Conservation (phyloP, 2,888 invertebrate species). For the Kryphioiulus occultus region DNA sequence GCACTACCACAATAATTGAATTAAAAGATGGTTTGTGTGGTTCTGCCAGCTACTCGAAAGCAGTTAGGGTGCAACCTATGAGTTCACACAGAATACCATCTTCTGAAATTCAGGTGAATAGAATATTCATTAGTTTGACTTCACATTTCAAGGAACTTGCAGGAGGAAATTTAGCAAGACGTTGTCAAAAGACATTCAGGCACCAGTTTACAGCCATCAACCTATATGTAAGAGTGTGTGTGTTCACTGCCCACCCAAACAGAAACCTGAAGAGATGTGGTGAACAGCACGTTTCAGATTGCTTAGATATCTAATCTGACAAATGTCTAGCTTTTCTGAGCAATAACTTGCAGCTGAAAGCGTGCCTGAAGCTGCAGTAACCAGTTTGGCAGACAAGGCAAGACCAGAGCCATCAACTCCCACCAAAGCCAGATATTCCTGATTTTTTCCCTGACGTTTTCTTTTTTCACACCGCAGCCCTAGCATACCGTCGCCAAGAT, state of each 20-base stretch:
- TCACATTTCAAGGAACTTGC: neutral
- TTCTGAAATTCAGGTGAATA: too few relatives aligned
- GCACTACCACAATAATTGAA: too few relatives aligned
- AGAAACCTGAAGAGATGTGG: neutral
- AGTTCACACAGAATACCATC: too few relatives aligned
- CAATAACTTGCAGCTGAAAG: neutral
- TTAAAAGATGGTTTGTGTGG: too few relatives aligned
- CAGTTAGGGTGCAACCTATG: too few relatives aligned
- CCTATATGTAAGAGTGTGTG: neutral
- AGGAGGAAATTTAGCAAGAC: neutral
- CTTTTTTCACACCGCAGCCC: neutral
- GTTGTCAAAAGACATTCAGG: neutral
- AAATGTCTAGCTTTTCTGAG: neutral
- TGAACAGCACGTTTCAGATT: neutral
- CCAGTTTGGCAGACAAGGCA: neutral
- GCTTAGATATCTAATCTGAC: neutral
- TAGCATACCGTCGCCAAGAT: neutral
- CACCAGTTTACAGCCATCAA: neutral
- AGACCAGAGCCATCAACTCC: neutral
- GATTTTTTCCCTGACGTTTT: neutral
- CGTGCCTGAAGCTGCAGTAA: neutral
- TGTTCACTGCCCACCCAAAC: neutral
- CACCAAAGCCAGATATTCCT: neutral
- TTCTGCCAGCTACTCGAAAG: too few relatives aligned
- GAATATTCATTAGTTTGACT: too few relatives aligned